Percentiles rank a stretch among this genome's conserved stretches.
Conservation (phyloP, 1,140 invertebrate genomes). For the Physella acuta region DNA sequence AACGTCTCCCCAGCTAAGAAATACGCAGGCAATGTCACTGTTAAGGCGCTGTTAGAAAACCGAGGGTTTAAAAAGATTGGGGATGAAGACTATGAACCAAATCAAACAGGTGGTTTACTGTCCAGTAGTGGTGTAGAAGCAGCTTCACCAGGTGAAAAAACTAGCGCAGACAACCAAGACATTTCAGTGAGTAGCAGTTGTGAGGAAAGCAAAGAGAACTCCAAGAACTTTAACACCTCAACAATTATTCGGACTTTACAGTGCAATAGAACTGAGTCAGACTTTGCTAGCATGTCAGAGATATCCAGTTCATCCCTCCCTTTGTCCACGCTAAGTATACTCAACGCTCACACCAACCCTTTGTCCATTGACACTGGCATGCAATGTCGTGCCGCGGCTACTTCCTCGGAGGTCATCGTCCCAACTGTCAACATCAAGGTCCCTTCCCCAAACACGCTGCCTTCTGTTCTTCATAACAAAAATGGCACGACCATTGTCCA, state of each 20-base stretch:
- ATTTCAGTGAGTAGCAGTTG: neutral
- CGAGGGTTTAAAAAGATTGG: constrained; percentile 27
- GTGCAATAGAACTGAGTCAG: too few relatives aligned
- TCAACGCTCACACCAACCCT: neutral
- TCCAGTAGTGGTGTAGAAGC: neutral
- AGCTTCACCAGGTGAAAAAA: neutral
- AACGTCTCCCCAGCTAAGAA: constrained; percentile 28
- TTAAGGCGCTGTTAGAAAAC: constrained; percentile 46
- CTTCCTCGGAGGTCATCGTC: constrained; percentile 28
- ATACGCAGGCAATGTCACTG: constrained; percentile 49
- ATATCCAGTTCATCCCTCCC: too few relatives aligned
- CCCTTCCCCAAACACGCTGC: constrained; percentile 43
- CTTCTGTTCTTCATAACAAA: constrained; percentile 39
- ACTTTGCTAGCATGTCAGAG: too few relatives aligned
- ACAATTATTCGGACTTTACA: neutral
- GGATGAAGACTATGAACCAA: neutral
- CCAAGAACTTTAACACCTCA: neutral
- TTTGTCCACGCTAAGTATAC: too few relatives aligned
- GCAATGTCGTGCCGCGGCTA: neutral
- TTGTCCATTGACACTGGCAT: constrained; percentile 13
- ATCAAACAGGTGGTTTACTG: neutral
- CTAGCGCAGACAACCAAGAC: neutral
- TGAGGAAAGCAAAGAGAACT: neutral
- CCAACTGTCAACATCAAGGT: constrained; percentile 46
- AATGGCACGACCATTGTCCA: constrained; percentile 37